These are phyloP conservation scores for Troides helena DNA, from an alignment of 2,888 invertebrate species.

Conservation along the genomic window DNA sequence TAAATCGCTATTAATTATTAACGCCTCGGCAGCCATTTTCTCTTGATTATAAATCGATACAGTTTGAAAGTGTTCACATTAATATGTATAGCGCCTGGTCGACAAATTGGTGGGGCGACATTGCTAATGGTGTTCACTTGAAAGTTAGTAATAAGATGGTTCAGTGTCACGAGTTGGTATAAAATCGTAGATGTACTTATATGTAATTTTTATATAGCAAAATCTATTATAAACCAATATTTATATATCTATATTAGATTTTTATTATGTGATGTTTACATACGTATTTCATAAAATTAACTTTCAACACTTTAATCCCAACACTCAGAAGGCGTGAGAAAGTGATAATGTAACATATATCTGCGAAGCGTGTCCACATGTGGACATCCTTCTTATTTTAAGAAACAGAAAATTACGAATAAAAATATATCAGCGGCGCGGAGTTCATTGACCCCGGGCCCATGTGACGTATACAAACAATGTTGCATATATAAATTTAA, in stretches of 20 bases:
- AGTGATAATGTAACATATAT: constrained; percentile 8
- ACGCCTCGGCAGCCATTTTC: constrained; percentile 33
- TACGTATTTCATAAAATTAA: no score
- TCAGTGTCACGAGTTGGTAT: background rate
- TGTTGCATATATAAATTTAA: constrained; percentile 68
- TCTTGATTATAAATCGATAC: constrained; percentile 35
- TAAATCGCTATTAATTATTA: constrained; percentile 36
- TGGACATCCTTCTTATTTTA: constrained; percentile 44
- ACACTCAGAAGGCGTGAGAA: background rate
- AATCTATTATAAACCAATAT: no score
- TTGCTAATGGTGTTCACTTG: constrained; percentile 4
- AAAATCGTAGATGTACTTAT: no score
- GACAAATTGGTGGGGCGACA: constrained; percentile 30
- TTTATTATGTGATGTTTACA: no score
- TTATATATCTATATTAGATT: no score
- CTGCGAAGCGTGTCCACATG: constrained; percentile 37
- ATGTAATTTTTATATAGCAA: no score
- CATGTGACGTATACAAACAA: constrained; percentile 73
- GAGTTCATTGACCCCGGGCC: constrained; percentile 58
- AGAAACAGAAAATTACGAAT: constrained; percentile 26
- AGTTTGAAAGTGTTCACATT: constrained; percentile 35
- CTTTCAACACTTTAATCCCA: no score
- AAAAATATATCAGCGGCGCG: constrained; percentile 43
- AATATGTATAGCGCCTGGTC: constrained; percentile 30
- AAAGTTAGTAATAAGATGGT: background rate